Percentiles rank a stretch among this genome's conserved stretches.
Evolutionary conservation across 2,113 vertebrate genomes (phyloP).

Genomic region (Fregetta grallaria): DNA sequence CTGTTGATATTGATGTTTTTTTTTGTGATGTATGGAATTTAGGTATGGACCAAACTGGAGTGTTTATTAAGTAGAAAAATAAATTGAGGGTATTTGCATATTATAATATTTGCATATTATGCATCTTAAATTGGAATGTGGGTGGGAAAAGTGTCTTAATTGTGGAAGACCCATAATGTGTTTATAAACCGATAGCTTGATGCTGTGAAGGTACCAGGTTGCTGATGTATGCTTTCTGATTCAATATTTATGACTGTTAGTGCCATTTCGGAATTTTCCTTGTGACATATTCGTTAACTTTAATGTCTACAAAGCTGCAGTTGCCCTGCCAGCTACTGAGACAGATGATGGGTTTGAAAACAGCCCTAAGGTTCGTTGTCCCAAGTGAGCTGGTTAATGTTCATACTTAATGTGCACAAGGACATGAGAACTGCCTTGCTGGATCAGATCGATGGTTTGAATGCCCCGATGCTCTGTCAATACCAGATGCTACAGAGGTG

Average conservation of each 20-base stretch:
- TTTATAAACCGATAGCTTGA: not conserved
- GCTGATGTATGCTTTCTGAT: not conserved
- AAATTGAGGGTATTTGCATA: slow-evolving; percentile 1
- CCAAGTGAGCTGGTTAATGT: not conserved
- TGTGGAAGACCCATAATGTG: not conserved
- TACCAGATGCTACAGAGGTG: not conserved
- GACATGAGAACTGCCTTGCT: not conserved
- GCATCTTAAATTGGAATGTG: not conserved
- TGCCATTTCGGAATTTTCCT: slow-evolving; percentile 19
- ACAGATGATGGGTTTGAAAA: not conserved
- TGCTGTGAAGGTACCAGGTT: not conserved
- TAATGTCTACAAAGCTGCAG: not conserved
- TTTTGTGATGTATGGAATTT: not conserved
- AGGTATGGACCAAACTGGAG: not conserved
- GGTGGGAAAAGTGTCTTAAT: not conserved
- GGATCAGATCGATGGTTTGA: not conserved
- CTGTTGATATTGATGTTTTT: not conserved
- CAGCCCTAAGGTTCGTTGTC: not conserved
- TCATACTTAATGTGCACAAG: not conserved
- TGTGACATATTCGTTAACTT: slow-evolving; percentile 31
- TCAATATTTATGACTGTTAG: slow-evolving; percentile 2
- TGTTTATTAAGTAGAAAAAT: not conserved
- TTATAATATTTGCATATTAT: not conserved
- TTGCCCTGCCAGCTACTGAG: not conserved
- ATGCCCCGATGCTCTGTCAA: not conserved